Percentiles rank a stretch among this genome's conserved stretches.
Evolutionary conservation across 1,140 invertebrate genomes (phyloP).

Genomic region (Odontomachus brunneus): DNA sequence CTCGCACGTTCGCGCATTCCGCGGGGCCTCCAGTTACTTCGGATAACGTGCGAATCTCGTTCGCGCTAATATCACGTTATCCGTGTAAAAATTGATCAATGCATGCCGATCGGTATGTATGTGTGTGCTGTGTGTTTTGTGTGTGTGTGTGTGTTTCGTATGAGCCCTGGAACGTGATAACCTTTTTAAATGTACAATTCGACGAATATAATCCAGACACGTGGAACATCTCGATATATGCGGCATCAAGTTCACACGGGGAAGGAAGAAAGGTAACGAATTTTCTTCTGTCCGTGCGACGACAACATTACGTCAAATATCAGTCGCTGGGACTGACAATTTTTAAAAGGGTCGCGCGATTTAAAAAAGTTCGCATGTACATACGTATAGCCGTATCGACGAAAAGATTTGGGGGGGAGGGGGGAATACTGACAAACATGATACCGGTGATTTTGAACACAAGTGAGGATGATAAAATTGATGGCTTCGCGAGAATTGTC

Average conservation of each 20-base stretch:
- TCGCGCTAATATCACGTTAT: not conserved
- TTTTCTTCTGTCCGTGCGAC: constrained; percentile 34
- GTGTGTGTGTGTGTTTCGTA: no score
- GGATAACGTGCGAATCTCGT: constrained; percentile 5
- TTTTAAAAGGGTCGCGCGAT: not conserved
- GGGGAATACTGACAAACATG: constrained; percentile 40
- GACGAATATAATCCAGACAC: not conserved
- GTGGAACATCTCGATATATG: not conserved
- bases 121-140: no score
- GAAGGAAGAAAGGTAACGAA: not conserved
- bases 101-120: not conserved
- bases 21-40: no score
- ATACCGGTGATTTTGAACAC: constrained; percentile 53
- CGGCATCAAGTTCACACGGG: not conserved
- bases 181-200: constrained; percentile 6
- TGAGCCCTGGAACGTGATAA: not conserved
- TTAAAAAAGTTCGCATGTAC: not conserved
- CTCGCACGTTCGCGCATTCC: constrained; percentile 14
- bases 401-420: no score
- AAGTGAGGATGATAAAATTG: constrained; percentile 37
- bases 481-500: constrained; percentile 30
- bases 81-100: constrained; percentile 21
- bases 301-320: constrained; percentile 52
- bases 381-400: constrained; percentile 2
- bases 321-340: not conserved